Base-by-base conservation (phyloP, 2,797 vertebrate genomes). In the Sparus aurata region DNA sequence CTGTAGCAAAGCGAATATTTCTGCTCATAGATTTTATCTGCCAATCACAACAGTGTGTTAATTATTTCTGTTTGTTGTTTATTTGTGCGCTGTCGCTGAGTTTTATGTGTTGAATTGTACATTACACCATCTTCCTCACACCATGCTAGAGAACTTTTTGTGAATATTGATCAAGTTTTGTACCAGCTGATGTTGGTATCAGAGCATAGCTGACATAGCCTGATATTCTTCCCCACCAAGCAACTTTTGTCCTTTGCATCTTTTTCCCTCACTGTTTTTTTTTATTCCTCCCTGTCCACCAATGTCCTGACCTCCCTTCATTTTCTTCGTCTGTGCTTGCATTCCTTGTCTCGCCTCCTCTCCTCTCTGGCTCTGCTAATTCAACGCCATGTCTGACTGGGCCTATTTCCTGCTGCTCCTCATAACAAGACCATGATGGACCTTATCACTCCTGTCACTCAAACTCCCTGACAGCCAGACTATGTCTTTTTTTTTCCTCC, bases 401-500 rank as follows among this genome's bases (percentile, higher is more conserved):
- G 69, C 46, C 84, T 77, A 53, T 83, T 83, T 70, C 77, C 70
- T 59, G 50, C 45, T 27, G 86, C 86, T 85, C 72, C 83, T 91
- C 83, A 88, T 91, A 92, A 94, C 79, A 75, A 85, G 80, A 76
- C 87, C 77, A 87, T 90, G 92, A 95, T 94, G 91, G 84, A 82
- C 90, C 86, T 92, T 93, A 94, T 95, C 94, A 78, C 63, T 73
- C 20, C 86, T 89, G 91, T 91, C 94, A 92, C 75, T 95, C 91
- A 91, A 73, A 64, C 68, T 88, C 79, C 69, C 77, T 83, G 92
- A 91, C 92, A 90, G 87, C 87, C 68, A 85, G 87, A 68, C 73
- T 69, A 67, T 82, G 68, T 63, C 10, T 30, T 66, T 72, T 64
- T 64, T 65, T 38, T 58, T 34, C 17, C 63, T 65, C 68, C 53